Evolutionary conservation across 1,140 invertebrate species (phyloP).

Genomic region (Drosophila pectinifera): DNA sequence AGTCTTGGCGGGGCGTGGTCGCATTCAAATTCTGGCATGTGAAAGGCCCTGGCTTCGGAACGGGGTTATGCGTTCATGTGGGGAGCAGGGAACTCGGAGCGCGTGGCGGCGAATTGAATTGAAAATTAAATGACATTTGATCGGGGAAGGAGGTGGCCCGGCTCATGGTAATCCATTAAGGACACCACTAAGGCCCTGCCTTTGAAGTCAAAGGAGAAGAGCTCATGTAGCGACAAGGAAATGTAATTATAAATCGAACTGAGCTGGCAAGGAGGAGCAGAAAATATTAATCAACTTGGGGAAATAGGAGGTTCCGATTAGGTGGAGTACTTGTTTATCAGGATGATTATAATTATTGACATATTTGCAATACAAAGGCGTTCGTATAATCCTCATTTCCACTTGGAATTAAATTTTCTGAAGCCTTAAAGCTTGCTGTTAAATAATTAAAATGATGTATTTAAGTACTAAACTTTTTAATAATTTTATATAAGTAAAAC

Average conservation of each 20-base stretch:
- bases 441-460: too few species aligned
- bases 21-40: slow-evolving; percentile 57
- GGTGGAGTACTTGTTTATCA: neutral
- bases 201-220: slow-evolving; percentile 28
- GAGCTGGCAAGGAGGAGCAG: neutral
- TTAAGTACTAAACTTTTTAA: too few species aligned
- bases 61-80: slow-evolving; percentile 26
- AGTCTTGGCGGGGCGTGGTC: slow-evolving; percentile 30
- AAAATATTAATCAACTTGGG: neutral
- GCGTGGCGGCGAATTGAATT: slow-evolving; percentile 48
- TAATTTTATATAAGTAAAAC: too few species aligned
- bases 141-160: slow-evolving; percentile 22
- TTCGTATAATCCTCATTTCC: too few species aligned
- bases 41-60: slow-evolving; percentile 23
- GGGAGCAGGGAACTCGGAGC: slow-evolving; percentile 18
- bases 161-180: slow-evolving; percentile 21
- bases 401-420: too few species aligned
- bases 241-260: slow-evolving; percentile 17
- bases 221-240: neutral
- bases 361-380: too few species aligned
- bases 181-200: neutral
- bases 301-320: neutral
- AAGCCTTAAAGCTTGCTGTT: too few species aligned
- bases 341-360: neutral
- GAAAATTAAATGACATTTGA: slow-evolving; percentile 63